These are phyloP conservation scores for Paramormyrops hopkinsi DNA, from an alignment of 2,797 vertebrate species.

Conservation along the genomic window DNA sequence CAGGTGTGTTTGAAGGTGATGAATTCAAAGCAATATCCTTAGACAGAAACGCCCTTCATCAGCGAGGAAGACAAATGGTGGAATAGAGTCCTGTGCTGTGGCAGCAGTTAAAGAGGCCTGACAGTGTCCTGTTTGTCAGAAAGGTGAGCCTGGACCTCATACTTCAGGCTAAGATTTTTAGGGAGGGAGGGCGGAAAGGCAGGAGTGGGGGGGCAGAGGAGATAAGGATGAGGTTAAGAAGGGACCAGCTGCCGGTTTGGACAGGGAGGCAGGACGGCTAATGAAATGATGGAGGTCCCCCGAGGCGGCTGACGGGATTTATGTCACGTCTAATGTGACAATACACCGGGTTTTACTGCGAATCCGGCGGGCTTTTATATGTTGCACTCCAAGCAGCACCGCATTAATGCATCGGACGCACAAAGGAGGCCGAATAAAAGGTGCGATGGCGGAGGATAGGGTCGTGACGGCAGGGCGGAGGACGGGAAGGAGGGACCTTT, in stretches of 20 bases:
- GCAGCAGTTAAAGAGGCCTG: not conserved
- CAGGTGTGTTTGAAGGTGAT: not conserved
- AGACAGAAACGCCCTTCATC: not conserved
- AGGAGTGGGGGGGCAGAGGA: not conserved
- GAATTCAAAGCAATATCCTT: conserved; percentile 6
- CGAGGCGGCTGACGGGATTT: conserved; percentile 22
- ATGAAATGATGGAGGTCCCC: conserved; percentile 53
- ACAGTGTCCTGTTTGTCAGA: conserved; percentile 18
- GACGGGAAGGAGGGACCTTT: not conserved
- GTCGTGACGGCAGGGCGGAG: not conserved
- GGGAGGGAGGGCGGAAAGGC: not conserved
- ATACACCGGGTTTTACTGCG: conserved; percentile 25
- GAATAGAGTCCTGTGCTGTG: not conserved
- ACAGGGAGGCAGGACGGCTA: conserved; percentile 42
- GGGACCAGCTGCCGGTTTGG: conserved; percentile 30
- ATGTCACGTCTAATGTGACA: conserved; percentile 28
- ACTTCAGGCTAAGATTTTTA: conserved; percentile 15
- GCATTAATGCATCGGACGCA: conserved; percentile 20
- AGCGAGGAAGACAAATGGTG: not conserved
- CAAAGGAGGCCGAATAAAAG: conserved; percentile 20
- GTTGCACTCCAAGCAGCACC: not conserved
- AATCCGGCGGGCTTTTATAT: conserved; percentile 10
- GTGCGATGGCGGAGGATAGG: not conserved
- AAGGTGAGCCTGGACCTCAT: conserved; percentile 48
- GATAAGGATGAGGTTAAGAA: conserved; percentile 32